Evolutionary conservation across 2,888 invertebrate genomes (phyloP).

Genomic region (Cordylochernes scorpioides): DNA sequence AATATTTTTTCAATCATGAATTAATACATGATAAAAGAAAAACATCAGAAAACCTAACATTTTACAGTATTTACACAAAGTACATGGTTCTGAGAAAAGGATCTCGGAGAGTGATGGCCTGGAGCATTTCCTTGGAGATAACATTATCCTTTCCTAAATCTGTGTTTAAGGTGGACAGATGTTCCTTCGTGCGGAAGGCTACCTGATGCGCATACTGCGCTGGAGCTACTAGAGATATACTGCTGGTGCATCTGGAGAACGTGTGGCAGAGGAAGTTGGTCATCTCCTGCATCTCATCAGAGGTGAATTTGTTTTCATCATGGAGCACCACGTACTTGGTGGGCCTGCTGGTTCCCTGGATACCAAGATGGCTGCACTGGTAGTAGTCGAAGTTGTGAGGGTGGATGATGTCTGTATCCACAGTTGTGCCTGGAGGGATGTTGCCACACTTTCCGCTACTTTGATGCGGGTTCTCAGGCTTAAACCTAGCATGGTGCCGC

Average conservation of each 20-base stretch:
- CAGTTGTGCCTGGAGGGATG: constrained; percentile 60
- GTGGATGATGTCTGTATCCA: constrained; percentile 58
- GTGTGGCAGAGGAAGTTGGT: constrained; percentile 16
- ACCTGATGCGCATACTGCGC: constrained; percentile 17
- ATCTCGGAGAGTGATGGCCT: too few relatives aligned
- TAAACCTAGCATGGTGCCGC: constrained; percentile 60
- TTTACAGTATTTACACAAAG: too few relatives aligned
- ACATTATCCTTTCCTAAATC: too few relatives aligned
- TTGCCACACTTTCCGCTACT: constrained; percentile 27
- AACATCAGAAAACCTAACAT: too few relatives aligned
- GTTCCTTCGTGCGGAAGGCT: constrained; percentile 12
- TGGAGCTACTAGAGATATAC: constrained; percentile 19
- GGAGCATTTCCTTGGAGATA: too few relatives aligned
- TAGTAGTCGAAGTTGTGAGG: constrained; percentile 67
- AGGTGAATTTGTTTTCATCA: constrained; percentile 14
- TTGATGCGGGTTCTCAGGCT: constrained; percentile 8
- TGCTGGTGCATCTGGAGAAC: constrained; percentile 16
- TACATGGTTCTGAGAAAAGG: too few relatives aligned
- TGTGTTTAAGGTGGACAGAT: constrained; percentile 1
- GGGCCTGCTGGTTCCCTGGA: constrained; percentile 21
- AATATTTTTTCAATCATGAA: too few relatives aligned
- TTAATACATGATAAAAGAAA: too few relatives aligned
- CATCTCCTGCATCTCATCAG: constrained; percentile 13
- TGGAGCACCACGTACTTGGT: constrained; percentile 12
- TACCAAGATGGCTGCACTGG: constrained; percentile 36